Evolutionary conservation across 2,113 vertebrate species (phyloP).

Genomic region (cattle (Bos taurus)): ARS-UCD2.0 NC_037338.1:82458501-82459000

Average conservation of each 20-base stretch:
- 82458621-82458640: fast-evolving
- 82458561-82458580: fast-evolving
- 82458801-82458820: background rate
- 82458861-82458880: background rate
- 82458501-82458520: too few species aligned
- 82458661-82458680: background rate
- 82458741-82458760: fast-evolving
- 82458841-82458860: background rate
- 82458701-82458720: background rate
- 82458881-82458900: background rate
- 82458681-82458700: background rate
- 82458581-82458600: too few species aligned
- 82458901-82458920: too few species aligned
- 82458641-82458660: fast-evolving
- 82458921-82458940: background rate
- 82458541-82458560: fast-evolving
- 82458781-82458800: background rate
- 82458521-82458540: background rate
- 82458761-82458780: background rate
- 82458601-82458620: fast-evolving
- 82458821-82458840: fast-evolving
- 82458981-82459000: background rate
- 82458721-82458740: fast-evolving
- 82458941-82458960: background rate
- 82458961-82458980: background rate